A percentile compares a stretch with the other conserved stretches of the same genome.
Conservation (phyloP, 2,113 vertebrate genomes). For the Caranx ignobilis region DNA sequence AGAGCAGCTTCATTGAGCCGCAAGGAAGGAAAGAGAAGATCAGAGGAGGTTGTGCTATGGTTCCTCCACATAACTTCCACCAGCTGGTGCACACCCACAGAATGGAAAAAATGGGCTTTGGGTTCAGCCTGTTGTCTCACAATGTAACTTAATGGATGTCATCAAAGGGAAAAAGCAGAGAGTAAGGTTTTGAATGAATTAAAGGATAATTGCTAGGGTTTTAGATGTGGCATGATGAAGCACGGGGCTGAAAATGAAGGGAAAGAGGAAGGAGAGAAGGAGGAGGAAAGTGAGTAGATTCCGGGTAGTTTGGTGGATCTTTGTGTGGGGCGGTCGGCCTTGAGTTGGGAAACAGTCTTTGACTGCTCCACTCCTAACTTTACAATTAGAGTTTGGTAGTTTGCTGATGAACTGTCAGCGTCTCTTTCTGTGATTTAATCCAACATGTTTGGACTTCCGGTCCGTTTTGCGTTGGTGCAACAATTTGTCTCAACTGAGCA, state of each 20-base stretch:
- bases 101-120: slow-evolving; percentile 66
- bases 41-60: slow-evolving; percentile 47
- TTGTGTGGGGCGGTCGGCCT: not conserved
- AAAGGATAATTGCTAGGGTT: slow-evolving; percentile 70
- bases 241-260: slow-evolving; percentile 41
- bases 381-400: slow-evolving; percentile 26
- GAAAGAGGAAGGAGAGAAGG: slow-evolving; percentile 50
- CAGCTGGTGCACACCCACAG: slow-evolving; percentile 64
- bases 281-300: slow-evolving; percentile 42
- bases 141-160: slow-evolving; percentile 69
- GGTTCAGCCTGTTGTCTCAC: slow-evolving; percentile 64
- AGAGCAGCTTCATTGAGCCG: slow-evolving; percentile 22
- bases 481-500: slow-evolving; percentile 37
- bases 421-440: slow-evolving; percentile 13
- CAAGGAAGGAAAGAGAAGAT: slow-evolving; percentile 36
- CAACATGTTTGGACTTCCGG: slow-evolving; percentile 7
- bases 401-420: slow-evolving; percentile 13
- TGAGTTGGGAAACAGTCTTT: slow-evolving; percentile 25
- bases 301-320: slow-evolving; percentile 31
- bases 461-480: slow-evolving; percentile 16
- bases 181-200: slow-evolving; percentile 74
- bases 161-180: slow-evolving; percentile 67
- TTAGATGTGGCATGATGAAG: slow-evolving; percentile 69
- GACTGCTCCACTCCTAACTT: slow-evolving; percentile 22
- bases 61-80: slow-evolving; percentile 54